These are phyloP conservation scores for Tryphoninae sp. DNA, from an alignment of 2,888 invertebrate species.

Conservation along the genomic window DNA sequence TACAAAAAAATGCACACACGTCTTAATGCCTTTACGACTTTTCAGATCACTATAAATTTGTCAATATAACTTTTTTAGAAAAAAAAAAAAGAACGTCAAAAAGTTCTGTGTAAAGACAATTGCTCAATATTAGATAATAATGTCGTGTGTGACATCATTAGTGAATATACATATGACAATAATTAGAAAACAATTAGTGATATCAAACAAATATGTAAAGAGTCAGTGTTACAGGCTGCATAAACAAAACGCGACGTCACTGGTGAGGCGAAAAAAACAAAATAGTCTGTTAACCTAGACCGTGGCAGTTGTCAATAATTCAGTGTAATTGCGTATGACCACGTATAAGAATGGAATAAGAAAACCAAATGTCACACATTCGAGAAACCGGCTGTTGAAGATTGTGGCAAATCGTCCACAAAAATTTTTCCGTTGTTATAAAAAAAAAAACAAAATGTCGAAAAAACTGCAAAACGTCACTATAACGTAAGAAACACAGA, in stretches of 20 bases:
- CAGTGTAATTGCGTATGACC: constrained; percentile 6
- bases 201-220: background rate
- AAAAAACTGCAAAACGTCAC: constrained; percentile 4
- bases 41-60: background rate
- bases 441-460: background rate
- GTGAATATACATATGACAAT: background rate
- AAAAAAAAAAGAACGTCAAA: too few species aligned
- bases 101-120: too few species aligned
- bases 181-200: background rate
- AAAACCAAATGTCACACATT: constrained; percentile 17
- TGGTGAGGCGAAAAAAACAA: constrained; percentile 1
- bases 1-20: background rate
- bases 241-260: background rate
- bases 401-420: background rate
- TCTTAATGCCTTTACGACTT: background rate
- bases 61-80: background rate
- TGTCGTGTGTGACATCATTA: background rate
- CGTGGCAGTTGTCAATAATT: background rate
- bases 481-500: constrained; percentile 19
- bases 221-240: too few species aligned
- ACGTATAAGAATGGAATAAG: constrained; percentile 27
- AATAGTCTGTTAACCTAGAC: constrained; percentile 17
- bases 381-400: background rate
- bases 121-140: background rate
- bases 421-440: background rate